Percentiles rank a stretch among this genome's conserved stretches.
Evolutionary conservation across 2,113 vertebrate genomes (phyloP).

Genomic region (Mastomys coucha): DNA sequence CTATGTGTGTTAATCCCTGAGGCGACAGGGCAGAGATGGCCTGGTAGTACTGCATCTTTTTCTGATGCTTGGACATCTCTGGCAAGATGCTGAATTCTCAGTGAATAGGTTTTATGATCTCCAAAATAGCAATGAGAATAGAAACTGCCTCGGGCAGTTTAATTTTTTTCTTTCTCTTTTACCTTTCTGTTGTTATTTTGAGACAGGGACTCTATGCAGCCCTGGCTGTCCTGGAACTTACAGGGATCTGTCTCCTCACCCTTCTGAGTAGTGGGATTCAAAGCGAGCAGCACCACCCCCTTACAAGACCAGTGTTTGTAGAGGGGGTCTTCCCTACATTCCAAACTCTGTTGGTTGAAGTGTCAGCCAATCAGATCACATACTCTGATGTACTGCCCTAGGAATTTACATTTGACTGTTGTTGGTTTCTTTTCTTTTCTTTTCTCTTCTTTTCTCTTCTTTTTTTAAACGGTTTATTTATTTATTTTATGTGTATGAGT

Average conservation of each 20-base stretch:
- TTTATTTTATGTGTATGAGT: no score
- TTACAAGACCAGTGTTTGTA: background rate
- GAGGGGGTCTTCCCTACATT: background rate
- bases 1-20: background rate
- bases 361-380: background rate
- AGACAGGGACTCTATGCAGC: background rate
- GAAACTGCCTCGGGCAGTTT: background rate
- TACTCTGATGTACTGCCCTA: background rate
- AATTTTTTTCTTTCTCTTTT: no score
- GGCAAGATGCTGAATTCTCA: background rate
- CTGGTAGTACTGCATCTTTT: background rate
- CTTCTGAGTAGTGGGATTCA: background rate
- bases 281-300: rapidly evolving
- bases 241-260: background rate
- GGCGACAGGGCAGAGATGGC: background rate
- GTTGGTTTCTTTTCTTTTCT: background rate
- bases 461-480: no score
- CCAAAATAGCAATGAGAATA: background rate
- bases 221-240: background rate
- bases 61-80: background rate
- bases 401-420: background rate
- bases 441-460: no score
- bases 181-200: background rate
- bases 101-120: background rate
- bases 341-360: background rate